These are phyloP conservation scores for Lanistes nyassanus DNA, from an alignment of 1,140 invertebrate genomes.

Conservation along the genomic window DNA sequence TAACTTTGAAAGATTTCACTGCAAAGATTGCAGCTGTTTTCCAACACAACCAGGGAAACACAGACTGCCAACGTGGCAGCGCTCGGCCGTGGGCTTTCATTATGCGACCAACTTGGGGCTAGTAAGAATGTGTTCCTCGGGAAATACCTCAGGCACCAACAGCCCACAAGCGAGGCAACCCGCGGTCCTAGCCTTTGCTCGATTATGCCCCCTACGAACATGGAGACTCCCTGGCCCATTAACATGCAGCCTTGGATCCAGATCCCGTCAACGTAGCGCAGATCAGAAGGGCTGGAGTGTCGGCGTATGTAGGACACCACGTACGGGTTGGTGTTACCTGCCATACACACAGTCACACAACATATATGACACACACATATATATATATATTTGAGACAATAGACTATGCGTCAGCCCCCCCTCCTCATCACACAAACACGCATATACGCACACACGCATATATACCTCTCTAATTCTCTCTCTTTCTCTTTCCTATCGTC, in stretches of 20 bases:
- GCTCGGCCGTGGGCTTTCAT: too few relatives aligned
- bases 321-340: slow-evolving; percentile 67
- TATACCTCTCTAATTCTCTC: neutral
- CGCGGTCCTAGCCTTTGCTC: slow-evolving; percentile 55
- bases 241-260: slow-evolving; percentile 59
- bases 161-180: slow-evolving; percentile 51
- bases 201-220: slow-evolving; percentile 60
- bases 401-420: neutral
- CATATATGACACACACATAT: neutral
- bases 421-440: neutral
- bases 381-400: neutral
- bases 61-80: too few relatives aligned
- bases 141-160: slow-evolving; percentile 40
- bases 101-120: neutral
- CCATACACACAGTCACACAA: neutral
- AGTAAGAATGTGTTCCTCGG: neutral
- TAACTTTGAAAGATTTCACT: too few relatives aligned
- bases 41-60: too few relatives aligned
- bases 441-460: neutral
- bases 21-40: too few relatives aligned
- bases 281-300: slow-evolving; percentile 36
- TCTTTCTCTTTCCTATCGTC: neutral
- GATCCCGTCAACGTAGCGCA: slow-evolving; percentile 46
- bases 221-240: slow-evolving; percentile 55
- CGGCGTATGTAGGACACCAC: slow-evolving; percentile 65